These are phyloP conservation scores for Danio jaintianensis DNA, from an alignment of 2,797 vertebrate genomes.

Conservation along the genomic window DNA sequence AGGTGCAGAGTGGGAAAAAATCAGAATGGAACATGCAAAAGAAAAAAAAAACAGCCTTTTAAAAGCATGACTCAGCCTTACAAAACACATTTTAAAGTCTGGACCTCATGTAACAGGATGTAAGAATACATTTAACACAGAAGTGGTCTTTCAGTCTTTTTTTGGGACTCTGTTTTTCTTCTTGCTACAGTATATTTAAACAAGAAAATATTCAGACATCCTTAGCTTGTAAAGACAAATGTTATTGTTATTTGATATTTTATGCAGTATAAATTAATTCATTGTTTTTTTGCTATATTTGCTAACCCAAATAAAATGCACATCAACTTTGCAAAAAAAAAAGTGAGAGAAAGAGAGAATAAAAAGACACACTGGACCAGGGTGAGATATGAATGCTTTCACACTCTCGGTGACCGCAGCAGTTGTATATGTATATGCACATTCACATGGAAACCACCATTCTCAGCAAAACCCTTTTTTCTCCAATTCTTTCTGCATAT, in stretches of 20 bases:
- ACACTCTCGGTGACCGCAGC: constrained; percentile 58
- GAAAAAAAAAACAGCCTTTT: neutral
- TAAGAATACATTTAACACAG: neutral
- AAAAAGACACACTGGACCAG: constrained; percentile 1
- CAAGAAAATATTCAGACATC: neutral
- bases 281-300: constrained; percentile 21
- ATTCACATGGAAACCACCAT: constrained; percentile 50
- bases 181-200: neutral
- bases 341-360: constrained; percentile 28
- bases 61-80: constrained; percentile 8
- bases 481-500: constrained; percentile 48
- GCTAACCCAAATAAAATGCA: constrained; percentile 27
- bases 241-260: neutral
- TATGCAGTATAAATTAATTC: constrained; percentile 21
- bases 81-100: constrained; percentile 25
- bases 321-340: neutral
- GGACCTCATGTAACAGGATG: neutral
- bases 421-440: constrained; percentile 62
- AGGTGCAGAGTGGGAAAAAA: neutral
- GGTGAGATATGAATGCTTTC: constrained; percentile 72
- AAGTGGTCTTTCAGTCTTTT: neutral
- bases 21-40: neutral
- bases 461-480: constrained; percentile 39
- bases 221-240: neutral
- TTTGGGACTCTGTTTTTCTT: neutral